phyloP scores from a whole-genome alignment of 2,797 vertebrate genomes.

The Eupleurogrammus muticus region DNA sequence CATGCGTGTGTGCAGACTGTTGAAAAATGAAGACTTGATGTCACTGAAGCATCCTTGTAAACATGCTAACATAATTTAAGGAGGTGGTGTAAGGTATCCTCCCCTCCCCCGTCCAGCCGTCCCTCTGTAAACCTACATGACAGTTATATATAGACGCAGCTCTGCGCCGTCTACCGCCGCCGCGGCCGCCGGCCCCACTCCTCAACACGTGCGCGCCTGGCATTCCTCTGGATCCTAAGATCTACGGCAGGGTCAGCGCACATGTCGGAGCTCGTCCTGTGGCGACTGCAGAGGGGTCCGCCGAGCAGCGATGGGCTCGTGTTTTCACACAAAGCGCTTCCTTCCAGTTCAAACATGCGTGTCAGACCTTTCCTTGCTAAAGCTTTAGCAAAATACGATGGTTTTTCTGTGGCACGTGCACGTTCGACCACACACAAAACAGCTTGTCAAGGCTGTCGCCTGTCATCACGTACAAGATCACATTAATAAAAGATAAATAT shows the following conservation, averaged over 20 bases:
- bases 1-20: too few species aligned
- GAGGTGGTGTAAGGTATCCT: constrained; percentile 21
- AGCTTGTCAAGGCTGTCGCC: too few species aligned
- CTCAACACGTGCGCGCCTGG: constrained; percentile 9
- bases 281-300: constrained; percentile 1
- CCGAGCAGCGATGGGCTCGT: not conserved
- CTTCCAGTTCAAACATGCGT: too few species aligned
- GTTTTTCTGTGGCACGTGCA: too few species aligned
- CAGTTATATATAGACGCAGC: constrained; percentile 20
- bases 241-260: constrained; percentile 48
- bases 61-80: constrained; percentile 57
- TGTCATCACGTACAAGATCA: too few species aligned
- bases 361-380: too few species aligned
- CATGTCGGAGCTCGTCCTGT: constrained; percentile 56
- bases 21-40: constrained; percentile 44
- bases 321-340: too few species aligned
- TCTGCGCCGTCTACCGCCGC: constrained; percentile 7
- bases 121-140: constrained; percentile 21
- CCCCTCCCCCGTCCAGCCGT: not conserved
- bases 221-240: constrained; percentile 53
- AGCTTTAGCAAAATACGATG: too few species aligned
- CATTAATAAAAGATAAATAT: too few species aligned
- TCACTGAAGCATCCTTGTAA: constrained; percentile 39
- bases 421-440: too few species aligned
- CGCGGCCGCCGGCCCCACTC: not conserved